Base-by-base conservation (phyloP, 2,888 invertebrate species). In the Antitype chi region DNA sequence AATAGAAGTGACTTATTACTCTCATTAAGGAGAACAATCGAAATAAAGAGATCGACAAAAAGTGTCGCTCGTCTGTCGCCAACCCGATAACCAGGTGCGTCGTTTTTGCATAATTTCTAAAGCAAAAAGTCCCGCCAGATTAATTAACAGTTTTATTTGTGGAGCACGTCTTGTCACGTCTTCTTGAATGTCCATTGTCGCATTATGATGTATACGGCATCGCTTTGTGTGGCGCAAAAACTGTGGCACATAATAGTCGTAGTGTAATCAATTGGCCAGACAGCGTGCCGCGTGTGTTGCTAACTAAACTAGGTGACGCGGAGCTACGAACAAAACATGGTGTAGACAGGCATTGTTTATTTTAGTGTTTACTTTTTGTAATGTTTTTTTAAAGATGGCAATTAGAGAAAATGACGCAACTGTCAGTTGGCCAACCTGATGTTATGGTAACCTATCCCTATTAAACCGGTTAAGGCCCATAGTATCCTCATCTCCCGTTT, bases 201-300 rank as follows among this genome's bases (percentile, higher is more conserved):
- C 85, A 84, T 82, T 85, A 82, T 85, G 87, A 82, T 85, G 84
- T 85, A 47, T 47, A 85, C 62, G 67, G 55, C 78, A 66, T 74
- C 83, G 82, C 85, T 88, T 88, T 90, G 89, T 90, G 79, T 78
- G 77, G 70, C 62, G 71, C 93, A 94, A 95, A 95, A 95, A 94
- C 91, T 91, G 87, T 89, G 68, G 87, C 88, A 87, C 90, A 92
- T 91, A 92, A 91, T 91, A 87, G 84, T 55, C 76, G 78, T 78
- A 85, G 88, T 84, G 87, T 85, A 90, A 88, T 89, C 85, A 88
- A 90, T 89, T 90, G 85, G 89, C 90, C 92, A 96, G 96, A 96
- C 96, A 93, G 96, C 95, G 93, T 95, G 96, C 94, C 96, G 95
- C 95, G 92, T 85, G 86, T 89, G 90, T 92, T 92, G 89, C 90